Base-by-base conservation (phyloP, 2,113 vertebrate genomes). In the Jaculus jaculus region DNA sequence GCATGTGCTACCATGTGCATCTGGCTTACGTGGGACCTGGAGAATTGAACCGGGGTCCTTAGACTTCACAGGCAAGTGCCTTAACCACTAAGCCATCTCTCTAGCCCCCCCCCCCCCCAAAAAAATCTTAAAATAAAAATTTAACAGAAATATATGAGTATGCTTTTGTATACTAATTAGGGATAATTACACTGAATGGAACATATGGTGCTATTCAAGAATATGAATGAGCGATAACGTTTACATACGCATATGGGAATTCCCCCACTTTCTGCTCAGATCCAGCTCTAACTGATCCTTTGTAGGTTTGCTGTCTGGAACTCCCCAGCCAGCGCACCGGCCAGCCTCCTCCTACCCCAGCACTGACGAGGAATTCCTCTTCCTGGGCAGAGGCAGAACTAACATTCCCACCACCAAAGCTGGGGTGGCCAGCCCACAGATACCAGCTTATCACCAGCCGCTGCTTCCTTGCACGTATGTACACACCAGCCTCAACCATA, bases 121-220 rank as follows among this genome's bases (percentile, higher is more conserved):
- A 47, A 54, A 54, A 10, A 54, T 86, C 89, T 65, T 69, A 4
- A 74, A 87, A 60, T 68, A 85, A 84, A 66, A 95, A 63, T 83
- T 10, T 47, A 42, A 72, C 30, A 90, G 72, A 87, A 30, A 74
- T 10, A 16, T 18, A 15, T 74, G 12, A 80, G 30, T 32, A 68
- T 89, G 10, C 81, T 37, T 95, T 58, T 86, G 7, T 34, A 71
- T 69, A 74, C 68, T 87, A 66, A 17, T 79, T 39, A 90, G 51
- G 1, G n/a, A 74, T 42, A 18, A 18, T 89, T 90, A 68, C 32
- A 80, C 65, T 32, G 58, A 83, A 65, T 0, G 37, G n/a, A 91
- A 75, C 30, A 83, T 4, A 79, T 4, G 34, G 65, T 16, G 77
- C 30, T 60, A 15, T 61, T 89, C 23, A 80, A 78, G 39, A 87